Conservation (phyloP, 2,797 vertebrate genomes). For the Aldrovandia affinis region DNA sequence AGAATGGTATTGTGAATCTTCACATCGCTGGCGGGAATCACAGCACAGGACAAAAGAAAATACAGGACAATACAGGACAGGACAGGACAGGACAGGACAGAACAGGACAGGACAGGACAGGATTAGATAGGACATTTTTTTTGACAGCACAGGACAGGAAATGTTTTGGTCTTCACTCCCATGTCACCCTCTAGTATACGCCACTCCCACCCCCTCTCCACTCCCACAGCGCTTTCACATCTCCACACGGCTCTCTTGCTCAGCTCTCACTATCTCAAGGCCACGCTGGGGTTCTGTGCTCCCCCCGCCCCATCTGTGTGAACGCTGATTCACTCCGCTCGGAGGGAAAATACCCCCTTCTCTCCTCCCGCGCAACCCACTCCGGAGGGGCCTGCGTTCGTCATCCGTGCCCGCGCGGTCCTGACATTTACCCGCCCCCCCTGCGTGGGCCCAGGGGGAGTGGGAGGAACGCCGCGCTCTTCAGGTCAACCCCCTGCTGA, state of each 20-base stretch:
- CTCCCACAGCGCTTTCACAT: constrained; percentile 23
- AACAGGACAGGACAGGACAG: too few relatives aligned
- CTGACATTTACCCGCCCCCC: constrained; percentile 48
- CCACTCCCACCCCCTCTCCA: constrained; percentile 41
- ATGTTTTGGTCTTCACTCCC: too few relatives aligned
- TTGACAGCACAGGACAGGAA: too few relatives aligned
- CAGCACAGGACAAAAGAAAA: too few relatives aligned
- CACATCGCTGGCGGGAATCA: too few relatives aligned
- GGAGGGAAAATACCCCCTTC: constrained; percentile 60
- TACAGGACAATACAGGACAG: too few relatives aligned
- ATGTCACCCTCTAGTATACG: too few relatives aligned
- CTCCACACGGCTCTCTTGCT: constrained; percentile 34
- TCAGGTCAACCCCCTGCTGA: neutral
- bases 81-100: too few relatives aligned
- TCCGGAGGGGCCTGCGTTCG: neutral
- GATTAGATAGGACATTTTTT: too few relatives aligned
- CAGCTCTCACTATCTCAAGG: constrained; percentile 33
- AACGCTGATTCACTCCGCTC: constrained; percentile 61
- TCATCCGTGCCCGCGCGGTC: constrained; percentile 40
- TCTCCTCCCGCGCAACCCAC: neutral
- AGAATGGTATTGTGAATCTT: too few relatives aligned
- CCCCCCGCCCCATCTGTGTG: constrained; percentile 33
- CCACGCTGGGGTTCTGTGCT: neutral
- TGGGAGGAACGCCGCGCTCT: constrained; percentile 40
- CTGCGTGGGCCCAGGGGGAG: constrained; percentile 45